Evolutionary conservation across 2,113 vertebrate species (phyloP), one percentile per base, ranked within the genome.

Genomic region (Promerops cafer): DNA sequence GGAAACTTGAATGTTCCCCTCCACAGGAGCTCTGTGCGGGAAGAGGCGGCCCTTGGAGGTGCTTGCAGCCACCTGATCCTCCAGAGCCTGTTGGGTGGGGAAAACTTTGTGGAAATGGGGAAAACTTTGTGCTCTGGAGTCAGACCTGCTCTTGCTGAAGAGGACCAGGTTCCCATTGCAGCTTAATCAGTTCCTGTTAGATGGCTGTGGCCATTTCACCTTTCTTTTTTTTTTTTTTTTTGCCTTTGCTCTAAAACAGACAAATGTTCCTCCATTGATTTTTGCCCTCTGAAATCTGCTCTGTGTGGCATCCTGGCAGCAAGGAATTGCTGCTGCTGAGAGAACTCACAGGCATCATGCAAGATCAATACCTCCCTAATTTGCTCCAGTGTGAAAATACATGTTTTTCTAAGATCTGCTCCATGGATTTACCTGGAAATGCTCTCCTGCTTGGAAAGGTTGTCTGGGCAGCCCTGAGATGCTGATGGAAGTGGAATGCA

Each of bases 321-420:
- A 49, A 37, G 70, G 78, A 53, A 35, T 65, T 69, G 68, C 23
- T 93, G 57, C 74, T 83, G 61, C 20, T 44, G n/a, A 17, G 44
- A 75, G 61, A 82, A 27, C 40, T n/a, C 26, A 3, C 13, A 49
- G 22, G 18, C 7, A 6, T n/a, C 0, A 0, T 57, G 49, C n/a
- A 23, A 17, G 50, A 83, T 77, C 56, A 49, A 3, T 85, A 9
- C 57, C 65, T 49, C 33, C 53, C 27, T 57, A 2, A 19, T 69
- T 89, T 80, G 30, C 70, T 86, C 39, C 33, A 9, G 11, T 10
- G 33, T 33, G 47, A 50, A 88, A 88, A 65, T 2, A 19, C 3
- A 0, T 45, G 12, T 64, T 56, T 82, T 61, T 17, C 16, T 65
- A 35, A 76, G 31, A 57, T 33, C 42, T 7, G 0, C n/a, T 84